A percentile compares a stretch with the other conserved stretches of the same genome.
phyloP scores from a whole-genome alignment of 1,140 invertebrate genomes.

The Neodiprion lecontei region DNA sequence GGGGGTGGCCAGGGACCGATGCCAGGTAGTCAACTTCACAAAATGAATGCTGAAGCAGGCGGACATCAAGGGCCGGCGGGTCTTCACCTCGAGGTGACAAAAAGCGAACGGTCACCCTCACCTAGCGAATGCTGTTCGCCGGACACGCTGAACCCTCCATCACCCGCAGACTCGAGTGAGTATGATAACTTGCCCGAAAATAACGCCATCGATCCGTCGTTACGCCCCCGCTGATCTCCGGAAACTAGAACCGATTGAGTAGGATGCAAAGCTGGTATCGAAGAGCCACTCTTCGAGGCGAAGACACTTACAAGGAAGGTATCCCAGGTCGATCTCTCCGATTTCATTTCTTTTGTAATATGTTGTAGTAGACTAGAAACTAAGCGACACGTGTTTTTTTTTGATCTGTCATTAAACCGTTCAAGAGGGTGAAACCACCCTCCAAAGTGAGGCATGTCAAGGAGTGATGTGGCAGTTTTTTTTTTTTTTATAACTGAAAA shows the following conservation, averaged over 20 bases:
- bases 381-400: too few species aligned
- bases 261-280: too few species aligned
- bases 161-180: constrained; percentile 86
- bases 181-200: constrained; percentile 20
- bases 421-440: too few species aligned
- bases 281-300: too few species aligned
- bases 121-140: constrained; percentile 86
- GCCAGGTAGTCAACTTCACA: constrained; percentile 50
- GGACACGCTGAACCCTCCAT: constrained; percentile 84
- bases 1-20: constrained; percentile 63
- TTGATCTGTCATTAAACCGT: too few species aligned
- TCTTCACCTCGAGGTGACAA: constrained; percentile 61
- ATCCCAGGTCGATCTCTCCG: too few species aligned
- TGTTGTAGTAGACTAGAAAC: too few species aligned
- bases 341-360: too few species aligned
- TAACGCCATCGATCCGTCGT: not conserved
- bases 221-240: not conserved
- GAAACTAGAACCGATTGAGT: not conserved
- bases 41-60: constrained; percentile 50
- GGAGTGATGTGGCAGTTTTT: too few species aligned
- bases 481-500: too few species aligned
- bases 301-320: too few species aligned
- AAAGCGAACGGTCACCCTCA: constrained; percentile 81
- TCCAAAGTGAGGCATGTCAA: too few species aligned
- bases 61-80: constrained; percentile 56